Evolutionary conservation across 2,113 vertebrate genomes (phyloP).

Genomic region (Galbula dea): DNA sequence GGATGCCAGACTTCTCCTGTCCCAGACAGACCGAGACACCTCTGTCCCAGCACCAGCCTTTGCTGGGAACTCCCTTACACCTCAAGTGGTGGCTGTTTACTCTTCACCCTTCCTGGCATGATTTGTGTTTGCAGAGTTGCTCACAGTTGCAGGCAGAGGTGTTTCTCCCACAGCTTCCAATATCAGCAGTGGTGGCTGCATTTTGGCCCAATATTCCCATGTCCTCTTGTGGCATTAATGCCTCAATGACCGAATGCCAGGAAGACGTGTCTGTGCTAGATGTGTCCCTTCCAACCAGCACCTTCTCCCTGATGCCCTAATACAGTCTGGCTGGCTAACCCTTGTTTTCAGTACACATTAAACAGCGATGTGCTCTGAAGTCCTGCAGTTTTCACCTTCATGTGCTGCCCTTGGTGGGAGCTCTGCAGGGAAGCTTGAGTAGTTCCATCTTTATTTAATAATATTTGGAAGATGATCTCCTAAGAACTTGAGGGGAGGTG

Average conservation of each 20-base stretch:
- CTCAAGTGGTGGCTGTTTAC: accelerated
- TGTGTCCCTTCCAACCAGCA: slow-evolving; percentile 46
- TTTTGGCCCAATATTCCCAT: background rate
- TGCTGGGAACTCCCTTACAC: background rate
- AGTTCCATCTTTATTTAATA: slow-evolving; percentile 3
- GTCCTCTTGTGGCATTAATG: slow-evolving; percentile 2
- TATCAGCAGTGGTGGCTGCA: background rate
- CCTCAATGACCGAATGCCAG: background rate
- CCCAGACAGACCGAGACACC: too few species aligned
- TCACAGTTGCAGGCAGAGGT: accelerated
- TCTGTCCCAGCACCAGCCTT: background rate
- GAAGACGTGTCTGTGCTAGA: background rate
- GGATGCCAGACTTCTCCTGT: background rate
- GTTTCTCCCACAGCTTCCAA: background rate
- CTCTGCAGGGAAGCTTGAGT: background rate
- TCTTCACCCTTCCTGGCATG: background rate
- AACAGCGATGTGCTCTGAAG: background rate
- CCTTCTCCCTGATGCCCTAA: background rate
- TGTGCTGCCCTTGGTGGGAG: background rate
- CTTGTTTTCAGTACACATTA: slow-evolving; percentile 3
- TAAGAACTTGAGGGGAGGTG: background rate
- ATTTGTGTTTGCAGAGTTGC: background rate
- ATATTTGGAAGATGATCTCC: background rate
- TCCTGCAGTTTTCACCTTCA: slow-evolving; percentile 3
- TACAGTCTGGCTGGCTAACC: slow-evolving; percentile 15